These are phyloP conservation scores for Drosophila meridionalis DNA, from an alignment of 2,888 invertebrate species.

Conservation along the genomic window DNA sequence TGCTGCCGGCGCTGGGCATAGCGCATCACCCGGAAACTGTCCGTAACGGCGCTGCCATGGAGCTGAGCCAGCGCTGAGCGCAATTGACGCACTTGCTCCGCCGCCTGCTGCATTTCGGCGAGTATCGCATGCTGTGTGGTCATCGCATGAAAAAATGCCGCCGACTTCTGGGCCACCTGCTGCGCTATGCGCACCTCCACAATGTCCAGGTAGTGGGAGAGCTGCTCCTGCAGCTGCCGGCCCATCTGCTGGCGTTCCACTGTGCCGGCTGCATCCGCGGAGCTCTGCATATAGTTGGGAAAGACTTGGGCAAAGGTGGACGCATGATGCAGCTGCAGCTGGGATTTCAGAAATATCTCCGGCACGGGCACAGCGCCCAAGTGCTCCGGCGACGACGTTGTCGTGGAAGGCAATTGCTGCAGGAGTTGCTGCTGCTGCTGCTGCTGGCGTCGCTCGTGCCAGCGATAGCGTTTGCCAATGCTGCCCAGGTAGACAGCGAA, in stretches of 20 bases:
- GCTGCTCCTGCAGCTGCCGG: constrained; percentile 92
- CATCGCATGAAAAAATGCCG: constrained; percentile 99
- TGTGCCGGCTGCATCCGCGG: constrained; percentile 9
- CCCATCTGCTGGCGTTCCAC: constrained; percentile 85
- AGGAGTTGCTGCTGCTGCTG: constrained; percentile 85
- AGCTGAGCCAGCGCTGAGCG: constrained; percentile 91
- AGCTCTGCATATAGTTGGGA: constrained; percentile 87
- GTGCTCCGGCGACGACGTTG: constrained; percentile 43
- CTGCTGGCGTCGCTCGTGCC: constrained; percentile 89
- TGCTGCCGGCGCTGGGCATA: constrained; percentile 89
- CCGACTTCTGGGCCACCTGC: constrained; percentile 93
- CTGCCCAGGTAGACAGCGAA: constrained; percentile 95
- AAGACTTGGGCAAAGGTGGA: constrained; percentile 94
- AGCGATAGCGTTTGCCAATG: constrained; percentile 88
- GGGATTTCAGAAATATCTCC: constrained; percentile 92
- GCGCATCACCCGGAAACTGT: constrained; percentile 92
- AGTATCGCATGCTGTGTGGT: constrained; percentile 98
- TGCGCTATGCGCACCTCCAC: constrained; percentile 88
- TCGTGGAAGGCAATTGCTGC: constrained; percentile 61
- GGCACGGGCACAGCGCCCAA: constrained; percentile 92
- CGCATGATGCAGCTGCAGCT: constrained; percentile 91
- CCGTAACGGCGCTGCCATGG: constrained; percentile 91
- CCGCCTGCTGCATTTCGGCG: constrained; percentile 95
- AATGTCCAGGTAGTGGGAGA: constrained; percentile 97
- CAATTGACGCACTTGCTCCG: constrained; percentile 90